These are phyloP conservation scores for Lineus longissimus DNA, from an alignment of 1,140 invertebrate genomes.

Conservation along the genomic window DNA sequence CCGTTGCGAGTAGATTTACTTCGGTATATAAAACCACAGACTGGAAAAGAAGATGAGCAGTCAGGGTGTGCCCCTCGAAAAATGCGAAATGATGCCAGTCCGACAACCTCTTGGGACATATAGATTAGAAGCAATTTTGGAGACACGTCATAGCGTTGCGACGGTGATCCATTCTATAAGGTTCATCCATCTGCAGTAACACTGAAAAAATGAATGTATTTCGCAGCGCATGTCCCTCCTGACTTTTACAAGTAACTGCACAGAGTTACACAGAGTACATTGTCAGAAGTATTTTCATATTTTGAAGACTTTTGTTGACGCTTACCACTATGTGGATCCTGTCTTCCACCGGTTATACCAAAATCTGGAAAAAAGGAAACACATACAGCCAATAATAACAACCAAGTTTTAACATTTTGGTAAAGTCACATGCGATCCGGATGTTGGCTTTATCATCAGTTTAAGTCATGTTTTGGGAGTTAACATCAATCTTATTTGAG, in stretches of 20 bases:
- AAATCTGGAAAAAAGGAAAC: conserved; percentile 50
- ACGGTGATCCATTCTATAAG: conserved; percentile 9
- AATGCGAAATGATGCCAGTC: neutral
- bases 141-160: too few relatives aligned
- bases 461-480: too few relatives aligned
- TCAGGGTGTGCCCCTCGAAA: neutral
- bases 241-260: too few relatives aligned
- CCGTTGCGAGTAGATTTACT: conserved; percentile 73
- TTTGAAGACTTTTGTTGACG: too few relatives aligned
- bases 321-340: conserved; percentile 50
- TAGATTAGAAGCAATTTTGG: too few relatives aligned
- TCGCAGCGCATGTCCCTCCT: too few relatives aligned
- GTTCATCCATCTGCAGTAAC: too few relatives aligned
- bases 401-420: conserved; percentile 21
- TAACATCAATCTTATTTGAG: too few relatives aligned
- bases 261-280: too few relatives aligned
- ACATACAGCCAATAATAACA: conserved; percentile 41
- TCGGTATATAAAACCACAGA: conserved; percentile 57
- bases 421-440: too few relatives aligned
- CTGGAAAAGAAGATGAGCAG: conserved; percentile 36
- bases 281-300: too few relatives aligned
- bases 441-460: neutral
- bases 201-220: too few relatives aligned
- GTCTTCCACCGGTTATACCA: conserved; percentile 73
- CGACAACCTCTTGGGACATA: neutral